These are phyloP conservation scores for Syngnathoides biaculeatus DNA, from an alignment of 2,113 vertebrate genomes.

Conservation along the genomic window DNA sequence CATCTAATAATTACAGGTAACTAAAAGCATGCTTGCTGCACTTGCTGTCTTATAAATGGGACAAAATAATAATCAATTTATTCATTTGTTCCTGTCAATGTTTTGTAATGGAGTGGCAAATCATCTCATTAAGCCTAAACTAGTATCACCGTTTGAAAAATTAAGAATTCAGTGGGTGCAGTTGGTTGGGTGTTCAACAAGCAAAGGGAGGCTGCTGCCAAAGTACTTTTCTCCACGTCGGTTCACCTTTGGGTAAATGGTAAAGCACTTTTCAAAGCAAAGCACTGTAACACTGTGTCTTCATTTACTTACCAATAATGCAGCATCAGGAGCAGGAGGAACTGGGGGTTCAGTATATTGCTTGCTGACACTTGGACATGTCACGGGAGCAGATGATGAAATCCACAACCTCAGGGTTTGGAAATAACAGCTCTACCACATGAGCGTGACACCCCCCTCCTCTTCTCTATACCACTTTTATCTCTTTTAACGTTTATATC, in stretches of 20 bases:
- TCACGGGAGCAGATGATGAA: too few relatives aligned
- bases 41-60: not conserved
- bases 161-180: not conserved
- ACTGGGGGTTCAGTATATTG: too few relatives aligned
- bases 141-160: not conserved
- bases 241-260: not conserved
- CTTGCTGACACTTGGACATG: too few relatives aligned
- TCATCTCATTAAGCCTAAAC: not conserved
- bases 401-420: too few relatives aligned
- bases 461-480: not conserved
- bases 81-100: not conserved
- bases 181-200: not conserved
- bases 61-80: too few relatives aligned
- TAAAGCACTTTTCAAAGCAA: too few relatives aligned
- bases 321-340: too few relatives aligned
- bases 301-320: too few relatives aligned
- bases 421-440: too few relatives aligned
- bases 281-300: too few relatives aligned
- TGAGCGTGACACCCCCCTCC: too few relatives aligned
- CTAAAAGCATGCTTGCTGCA: not conserved
- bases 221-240: not conserved
- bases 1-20: not conserved
- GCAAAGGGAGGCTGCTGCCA: not conserved
- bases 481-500: not conserved
- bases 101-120: not conserved